Evolutionary conservation across 2,888 invertebrate genomes (phyloP).

Genomic region (Polydrusus tereticollis): DNA sequence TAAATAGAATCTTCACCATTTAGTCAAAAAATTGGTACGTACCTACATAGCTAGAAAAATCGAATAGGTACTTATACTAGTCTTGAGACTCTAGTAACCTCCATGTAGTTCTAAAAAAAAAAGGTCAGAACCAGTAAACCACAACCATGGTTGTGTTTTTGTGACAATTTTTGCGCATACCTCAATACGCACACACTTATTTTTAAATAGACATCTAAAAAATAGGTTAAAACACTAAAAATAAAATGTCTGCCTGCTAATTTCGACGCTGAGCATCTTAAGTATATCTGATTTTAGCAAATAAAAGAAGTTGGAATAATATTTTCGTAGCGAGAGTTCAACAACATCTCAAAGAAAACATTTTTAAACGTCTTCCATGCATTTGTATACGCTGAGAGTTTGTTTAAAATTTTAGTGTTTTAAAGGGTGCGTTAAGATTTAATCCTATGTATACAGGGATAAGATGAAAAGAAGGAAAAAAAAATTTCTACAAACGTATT

Average conservation of each 20-base stretch:
- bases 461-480: too few relatives aligned
- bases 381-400: neutral
- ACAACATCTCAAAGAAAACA: slow-evolving; percentile 45
- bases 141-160: too few relatives aligned
- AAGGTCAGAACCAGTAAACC: too few relatives aligned
- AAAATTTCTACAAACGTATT: too few relatives aligned
- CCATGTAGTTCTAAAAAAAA: too few relatives aligned
- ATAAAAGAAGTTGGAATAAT: slow-evolving; percentile 47
- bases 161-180: too few relatives aligned
- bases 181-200: neutral
- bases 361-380: slow-evolving; percentile 17
- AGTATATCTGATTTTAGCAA: slow-evolving; percentile 46
- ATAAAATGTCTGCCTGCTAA: slow-evolving; percentile 42
- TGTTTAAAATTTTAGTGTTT: neutral
- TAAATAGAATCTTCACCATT: neutral
- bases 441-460: too few relatives aligned
- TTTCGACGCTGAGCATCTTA: slow-evolving; percentile 22
- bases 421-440: too few relatives aligned
- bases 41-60: too few relatives aligned
- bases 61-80: too few relatives aligned
- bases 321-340: slow-evolving; percentile 43
- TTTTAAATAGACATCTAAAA: slow-evolving; percentile 26
- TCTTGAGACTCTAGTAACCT: too few relatives aligned
- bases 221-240: slow-evolving; percentile 44
- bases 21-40: neutral